These are phyloP conservation scores for Xenentodon cancila DNA, from an alignment of 2,797 vertebrate genomes.

Conservation along the genomic window DNA sequence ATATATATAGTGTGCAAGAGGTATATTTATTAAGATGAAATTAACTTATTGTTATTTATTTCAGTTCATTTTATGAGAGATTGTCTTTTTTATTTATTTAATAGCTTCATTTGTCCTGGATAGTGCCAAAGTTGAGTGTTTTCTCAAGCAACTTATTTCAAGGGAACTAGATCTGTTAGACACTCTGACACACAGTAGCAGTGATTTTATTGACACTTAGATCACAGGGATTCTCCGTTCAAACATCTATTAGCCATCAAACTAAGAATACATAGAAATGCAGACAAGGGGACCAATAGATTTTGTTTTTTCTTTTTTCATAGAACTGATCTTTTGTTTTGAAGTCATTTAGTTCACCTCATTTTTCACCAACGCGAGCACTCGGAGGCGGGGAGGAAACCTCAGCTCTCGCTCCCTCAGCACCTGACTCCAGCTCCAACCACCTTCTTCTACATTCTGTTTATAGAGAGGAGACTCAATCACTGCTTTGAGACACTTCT, in stretches of 20 bases:
- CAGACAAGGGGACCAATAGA: conserved; percentile 72
- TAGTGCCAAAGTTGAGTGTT: conserved; percentile 91
- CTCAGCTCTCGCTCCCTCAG: conserved; percentile 4
- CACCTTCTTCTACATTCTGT: conserved; percentile 41
- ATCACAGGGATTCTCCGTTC: conserved; percentile 58
- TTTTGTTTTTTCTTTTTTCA: conserved; percentile 23
- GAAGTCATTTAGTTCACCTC: conserved; percentile 43
- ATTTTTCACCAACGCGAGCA: conserved; percentile 35
- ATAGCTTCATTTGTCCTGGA: conserved; percentile 86
- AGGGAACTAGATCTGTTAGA: conserved; percentile 44
- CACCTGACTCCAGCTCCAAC: conserved; percentile 21
- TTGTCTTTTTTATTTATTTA: conserved; percentile 92
- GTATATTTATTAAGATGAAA: conserved; percentile 98
- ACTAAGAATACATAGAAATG: conserved; percentile 19
- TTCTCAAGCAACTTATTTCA: conserved; percentile 61
- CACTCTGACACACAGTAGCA: conserved; percentile 27
- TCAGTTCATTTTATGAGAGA: conserved; percentile 87
- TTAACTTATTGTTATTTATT: conserved; percentile 99
- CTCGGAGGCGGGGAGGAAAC: neutral
- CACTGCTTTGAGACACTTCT: conserved; percentile 23
- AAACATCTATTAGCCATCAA: conserved; percentile 25
- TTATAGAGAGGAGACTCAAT: conserved; percentile 53
- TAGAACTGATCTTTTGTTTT: conserved; percentile 40
- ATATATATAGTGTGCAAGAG: conserved; percentile 79
- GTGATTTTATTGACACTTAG: conserved; percentile 45